Percentiles rank a stretch among this genome's conserved stretches.
These are phyloP conservation scores for Sebastes iracundus DNA, from an alignment of 2,797 vertebrate species.

Conservation along the genomic window DNA sequence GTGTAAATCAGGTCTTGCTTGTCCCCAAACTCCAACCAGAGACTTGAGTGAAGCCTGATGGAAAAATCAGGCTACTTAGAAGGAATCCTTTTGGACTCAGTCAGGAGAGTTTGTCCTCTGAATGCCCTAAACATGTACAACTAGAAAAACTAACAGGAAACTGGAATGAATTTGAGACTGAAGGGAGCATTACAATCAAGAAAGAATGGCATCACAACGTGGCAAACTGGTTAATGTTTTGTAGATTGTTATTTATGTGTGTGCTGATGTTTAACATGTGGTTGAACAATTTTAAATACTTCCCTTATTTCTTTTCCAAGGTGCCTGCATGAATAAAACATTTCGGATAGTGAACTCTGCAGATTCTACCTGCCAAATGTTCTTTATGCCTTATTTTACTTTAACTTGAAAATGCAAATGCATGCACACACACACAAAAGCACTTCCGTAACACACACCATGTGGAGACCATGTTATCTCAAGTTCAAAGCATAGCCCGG, in stretches of 20 bases:
- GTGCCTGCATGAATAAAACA: neutral
- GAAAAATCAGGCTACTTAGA: conserved; percentile 69
- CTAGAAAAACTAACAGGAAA: conserved; percentile 16
- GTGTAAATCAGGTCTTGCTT: conserved; percentile 61
- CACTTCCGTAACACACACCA: conserved; percentile 64
- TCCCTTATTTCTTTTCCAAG: neutral
- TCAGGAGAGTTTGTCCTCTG: conserved; percentile 50
- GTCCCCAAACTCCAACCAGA: conserved; percentile 49
- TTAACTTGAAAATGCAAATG: conserved; percentile 42
- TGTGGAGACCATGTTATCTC: conserved; percentile 79
- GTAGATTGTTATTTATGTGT: neutral
- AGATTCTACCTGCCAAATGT: conserved; percentile 9
- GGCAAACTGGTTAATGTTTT: conserved; percentile 19
- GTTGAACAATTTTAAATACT: neutral
- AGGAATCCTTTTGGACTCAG: conserved; percentile 60
- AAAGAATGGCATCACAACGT: neutral
- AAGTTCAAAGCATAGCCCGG: conserved; percentile 77
- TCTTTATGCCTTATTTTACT: conserved; percentile 13
- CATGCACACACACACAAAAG: conserved; percentile 13
- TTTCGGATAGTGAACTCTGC: neutral
- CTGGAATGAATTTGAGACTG: neutral
- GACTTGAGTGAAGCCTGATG: conserved; percentile 60
- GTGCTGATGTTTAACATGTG: conserved; percentile 26
- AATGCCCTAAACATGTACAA: conserved; percentile 47
- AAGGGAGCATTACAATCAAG: neutral